Conservation (phyloP, 30 jellyfish, hydroid and myxozoan genomes). For the Chironex yamaguchii region DNA sequence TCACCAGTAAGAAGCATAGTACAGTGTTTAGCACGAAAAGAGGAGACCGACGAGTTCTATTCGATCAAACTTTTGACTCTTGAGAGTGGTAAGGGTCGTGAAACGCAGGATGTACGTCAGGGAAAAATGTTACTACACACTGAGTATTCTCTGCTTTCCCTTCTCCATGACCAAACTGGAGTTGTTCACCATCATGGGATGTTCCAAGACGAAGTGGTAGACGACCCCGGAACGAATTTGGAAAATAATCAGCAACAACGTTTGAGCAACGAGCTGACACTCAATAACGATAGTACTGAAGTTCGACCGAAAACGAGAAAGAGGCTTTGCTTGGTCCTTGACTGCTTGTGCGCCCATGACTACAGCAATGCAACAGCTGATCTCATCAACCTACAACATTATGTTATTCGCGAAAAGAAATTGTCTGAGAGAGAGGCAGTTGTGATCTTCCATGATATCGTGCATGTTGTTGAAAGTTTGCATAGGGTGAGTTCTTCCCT, state of each 20-base stretch:
- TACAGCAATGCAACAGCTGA: constrained; percentile 83
- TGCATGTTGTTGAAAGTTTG: constrained; percentile 81
- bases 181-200: constrained; percentile 95
- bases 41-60: constrained; percentile 89
- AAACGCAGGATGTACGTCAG: constrained; percentile 86
- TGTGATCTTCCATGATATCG: constrained; percentile 81
- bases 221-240: constrained; percentile 59
- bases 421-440: constrained; percentile 93
- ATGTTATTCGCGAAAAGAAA: constrained; percentile 90
- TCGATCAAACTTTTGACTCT: constrained; percentile 81
- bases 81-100: constrained; percentile 55
- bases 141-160: constrained; percentile 87
- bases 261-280: background rate
- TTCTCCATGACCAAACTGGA: constrained; percentile 89
- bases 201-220: constrained; percentile 92
- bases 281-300: background rate
- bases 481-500: constrained; percentile 88
- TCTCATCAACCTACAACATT: constrained; percentile 86
- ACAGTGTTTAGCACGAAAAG: constrained; percentile 92
- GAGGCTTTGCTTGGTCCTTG: constrained; percentile 91
- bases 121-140: constrained; percentile 95
- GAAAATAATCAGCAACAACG: constrained; percentile 33
- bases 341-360: constrained; percentile 91
- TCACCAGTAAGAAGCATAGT: constrained; percentile 92
- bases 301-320: constrained; percentile 59